Percentiles rank a stretch among this genome's conserved stretches.
These are phyloP conservation scores for Squalus acanthias DNA, from an alignment of 2,797 vertebrate genomes.

Conservation along the genomic window DNA sequence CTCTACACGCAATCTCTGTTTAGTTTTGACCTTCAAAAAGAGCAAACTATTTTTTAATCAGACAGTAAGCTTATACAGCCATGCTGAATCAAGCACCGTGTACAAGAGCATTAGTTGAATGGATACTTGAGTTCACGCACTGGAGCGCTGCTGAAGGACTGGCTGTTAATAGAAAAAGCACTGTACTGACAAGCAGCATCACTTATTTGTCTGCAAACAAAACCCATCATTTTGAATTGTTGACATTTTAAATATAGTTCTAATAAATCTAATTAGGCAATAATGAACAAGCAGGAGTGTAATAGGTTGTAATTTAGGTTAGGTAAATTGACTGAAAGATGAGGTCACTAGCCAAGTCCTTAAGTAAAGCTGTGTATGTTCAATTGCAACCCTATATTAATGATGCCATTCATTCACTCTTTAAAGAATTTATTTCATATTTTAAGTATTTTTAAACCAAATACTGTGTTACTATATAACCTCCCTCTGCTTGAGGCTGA, in stretches of 20 bases:
- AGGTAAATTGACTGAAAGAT: background rate
- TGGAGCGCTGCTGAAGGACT: background rate
- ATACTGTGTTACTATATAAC: background rate
- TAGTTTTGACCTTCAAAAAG: background rate
- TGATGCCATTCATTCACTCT: background rate
- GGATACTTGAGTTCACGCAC: background rate
- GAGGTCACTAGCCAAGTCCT: background rate
- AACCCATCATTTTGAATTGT: background rate
- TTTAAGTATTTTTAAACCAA: background rate
- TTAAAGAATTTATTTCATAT: background rate
- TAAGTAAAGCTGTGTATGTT: background rate
- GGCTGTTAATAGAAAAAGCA: background rate
- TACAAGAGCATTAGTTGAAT: background rate
- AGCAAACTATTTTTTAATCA: background rate
- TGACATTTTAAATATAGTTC: background rate
- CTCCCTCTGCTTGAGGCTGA: background rate
- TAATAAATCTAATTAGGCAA: constrained; percentile 19
- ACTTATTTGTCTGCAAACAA: background rate
- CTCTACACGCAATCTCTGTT: background rate
- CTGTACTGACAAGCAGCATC: background rate
- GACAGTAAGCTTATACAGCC: background rate
- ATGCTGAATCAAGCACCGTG: background rate
- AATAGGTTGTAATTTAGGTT: background rate
- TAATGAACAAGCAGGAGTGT: background rate
- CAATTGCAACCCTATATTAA: background rate